Evolutionary conservation across 2,113 vertebrate species (phyloP).

Genomic region (Hemiscyllium ocellatum): DNA sequence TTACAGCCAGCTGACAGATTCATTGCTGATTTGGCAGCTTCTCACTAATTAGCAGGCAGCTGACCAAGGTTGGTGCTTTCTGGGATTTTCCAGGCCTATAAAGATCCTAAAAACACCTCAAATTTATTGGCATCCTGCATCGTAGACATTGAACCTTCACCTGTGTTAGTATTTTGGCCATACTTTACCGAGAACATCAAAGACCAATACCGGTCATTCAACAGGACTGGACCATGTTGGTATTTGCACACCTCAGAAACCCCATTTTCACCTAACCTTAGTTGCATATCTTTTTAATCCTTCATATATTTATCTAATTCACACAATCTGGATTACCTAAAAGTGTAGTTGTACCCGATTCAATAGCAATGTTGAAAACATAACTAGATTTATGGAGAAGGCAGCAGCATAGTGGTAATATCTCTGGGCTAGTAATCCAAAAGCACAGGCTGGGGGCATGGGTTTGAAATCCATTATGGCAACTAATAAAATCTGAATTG

Average conservation of each 20-base stretch:
- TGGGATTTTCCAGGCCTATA: neutral
- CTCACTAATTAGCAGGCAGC: neutral
- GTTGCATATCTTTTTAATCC: neutral
- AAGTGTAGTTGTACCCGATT: neutral
- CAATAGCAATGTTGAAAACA: neutral
- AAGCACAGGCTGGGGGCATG: too few species aligned
- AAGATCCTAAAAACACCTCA: neutral
- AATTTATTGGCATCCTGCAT: neutral
- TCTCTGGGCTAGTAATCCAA: too few species aligned
- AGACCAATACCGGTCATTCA: neutral
- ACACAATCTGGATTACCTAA: neutral
- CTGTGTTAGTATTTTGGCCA: neutral
- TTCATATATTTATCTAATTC: neutral
- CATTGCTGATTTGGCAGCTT: neutral
- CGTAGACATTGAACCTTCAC: neutral
- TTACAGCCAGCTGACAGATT: neutral
- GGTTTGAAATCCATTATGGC: too few species aligned
- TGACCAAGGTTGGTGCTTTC: neutral
- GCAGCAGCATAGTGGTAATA: too few species aligned
- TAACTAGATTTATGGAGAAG: too few species aligned
- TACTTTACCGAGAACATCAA: neutral
- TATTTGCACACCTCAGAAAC: neutral
- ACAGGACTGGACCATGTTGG: neutral
- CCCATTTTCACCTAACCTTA: neutral
- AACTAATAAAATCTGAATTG: too few species aligned